A percentile compares a stretch with the other conserved stretches of the same genome.
Evolutionary conservation across 2,888 invertebrate species (phyloP).

Genomic region (Archips crataeganus): DNA sequence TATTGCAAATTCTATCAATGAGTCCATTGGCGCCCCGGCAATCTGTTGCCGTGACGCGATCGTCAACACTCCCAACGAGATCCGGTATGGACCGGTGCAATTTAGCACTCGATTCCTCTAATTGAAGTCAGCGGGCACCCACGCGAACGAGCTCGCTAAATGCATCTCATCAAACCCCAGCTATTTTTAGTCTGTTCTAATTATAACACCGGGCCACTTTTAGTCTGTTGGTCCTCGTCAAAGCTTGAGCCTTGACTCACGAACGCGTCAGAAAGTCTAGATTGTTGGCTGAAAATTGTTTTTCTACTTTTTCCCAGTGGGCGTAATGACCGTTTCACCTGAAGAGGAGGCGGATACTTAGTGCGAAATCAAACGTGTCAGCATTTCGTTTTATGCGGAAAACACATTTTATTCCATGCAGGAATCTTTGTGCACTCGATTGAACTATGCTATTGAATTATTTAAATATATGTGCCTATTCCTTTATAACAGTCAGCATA

Average conservation of each 20-base stretch:
- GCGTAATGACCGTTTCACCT: slow-evolving; percentile 48
- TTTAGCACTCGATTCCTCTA: slow-evolving; percentile 62
- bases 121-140: slow-evolving; percentile 74
- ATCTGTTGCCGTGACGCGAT: slow-evolving; percentile 58
- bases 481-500: slow-evolving; percentile 19
- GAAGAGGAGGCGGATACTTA: slow-evolving; percentile 26
- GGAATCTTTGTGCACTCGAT: not conserved
- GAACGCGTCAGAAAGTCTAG: slow-evolving; percentile 38
- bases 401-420: slow-evolving; percentile 6
- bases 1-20: slow-evolving; percentile 53
- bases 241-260: slow-evolving; percentile 63
- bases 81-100: slow-evolving; percentile 62
- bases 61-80: slow-evolving; percentile 54
- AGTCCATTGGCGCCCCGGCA: slow-evolving; percentile 64
- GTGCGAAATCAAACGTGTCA: slow-evolving; percentile 24
- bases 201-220: slow-evolving; percentile 70
- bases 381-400: slow-evolving; percentile 11
- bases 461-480: slow-evolving; percentile 19
- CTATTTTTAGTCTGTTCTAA: slow-evolving; percentile 75
- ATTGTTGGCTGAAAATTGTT: slow-evolving; percentile 48
- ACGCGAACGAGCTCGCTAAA: slow-evolving; percentile 62
- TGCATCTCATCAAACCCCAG: slow-evolving; percentile 63
- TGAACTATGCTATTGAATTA: slow-evolving; percentile 33
- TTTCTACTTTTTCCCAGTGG: slow-evolving; percentile 47
- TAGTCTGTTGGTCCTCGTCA: slow-evolving; percentile 55